phyloP scores from a whole-genome alignment of 2,888 invertebrate species.

The Tortrix viridana region DNA sequence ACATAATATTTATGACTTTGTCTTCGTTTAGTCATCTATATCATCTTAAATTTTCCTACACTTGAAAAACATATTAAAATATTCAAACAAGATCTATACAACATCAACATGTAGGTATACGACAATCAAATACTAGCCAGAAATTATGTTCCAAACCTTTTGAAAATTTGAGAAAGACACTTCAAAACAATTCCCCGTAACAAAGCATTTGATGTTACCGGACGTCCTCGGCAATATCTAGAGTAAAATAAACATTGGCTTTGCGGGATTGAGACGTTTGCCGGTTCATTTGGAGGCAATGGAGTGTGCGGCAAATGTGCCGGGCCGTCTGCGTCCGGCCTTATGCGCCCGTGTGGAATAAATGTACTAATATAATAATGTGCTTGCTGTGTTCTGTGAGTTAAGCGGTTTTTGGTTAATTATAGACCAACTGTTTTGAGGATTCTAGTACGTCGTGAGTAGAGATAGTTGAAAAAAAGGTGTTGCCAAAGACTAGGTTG shows the following conservation, averaged over 20 bases:
- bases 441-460: too few species aligned
- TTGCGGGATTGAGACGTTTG: conserved; percentile 48
- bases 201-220: conserved; percentile 29
- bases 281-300: conserved; percentile 46
- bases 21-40: too few species aligned
- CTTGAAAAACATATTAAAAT: too few species aligned
- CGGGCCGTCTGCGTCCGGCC: conserved; percentile 34
- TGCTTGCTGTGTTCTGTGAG: background rate
- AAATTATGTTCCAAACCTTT: conserved; percentile 11
- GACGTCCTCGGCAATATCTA: conserved; percentile 25
- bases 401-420: background rate
- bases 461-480: too few species aligned
- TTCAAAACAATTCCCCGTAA: conserved; percentile 17
- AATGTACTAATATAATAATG: conserved; percentile 19
- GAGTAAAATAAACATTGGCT: conserved; percentile 35
- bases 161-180: conserved; percentile 25
- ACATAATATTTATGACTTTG: too few species aligned
- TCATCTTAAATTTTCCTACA: too few species aligned
- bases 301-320: conserved; percentile 43
- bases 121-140: background rate
- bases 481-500: too few species aligned
- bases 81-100: too few species aligned
- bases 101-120: too few species aligned
- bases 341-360: conserved; percentile 27
- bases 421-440: background rate